phyloP scores from a whole-genome alignment of 1,140 invertebrate species.

The Mactra quadrangularis region DNA sequence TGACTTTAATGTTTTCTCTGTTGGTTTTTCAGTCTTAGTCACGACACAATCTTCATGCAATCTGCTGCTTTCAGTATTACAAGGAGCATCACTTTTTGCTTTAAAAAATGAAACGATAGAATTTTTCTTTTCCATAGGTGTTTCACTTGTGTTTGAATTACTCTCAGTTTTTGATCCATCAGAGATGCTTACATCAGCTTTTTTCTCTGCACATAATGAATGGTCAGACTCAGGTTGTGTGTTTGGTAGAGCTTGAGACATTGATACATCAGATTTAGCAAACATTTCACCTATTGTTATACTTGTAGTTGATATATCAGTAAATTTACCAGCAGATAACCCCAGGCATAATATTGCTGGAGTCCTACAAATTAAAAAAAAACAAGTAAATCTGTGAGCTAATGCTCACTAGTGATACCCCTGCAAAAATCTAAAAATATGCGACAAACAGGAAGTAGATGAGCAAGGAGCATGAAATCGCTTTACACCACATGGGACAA shows the following conservation, averaged over 20 bases:
- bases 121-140: background rate
- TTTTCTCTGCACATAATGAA: background rate
- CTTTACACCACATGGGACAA: too few species aligned
- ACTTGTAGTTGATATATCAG: conserved; percentile 85
- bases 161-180: background rate
- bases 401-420: too few species aligned
- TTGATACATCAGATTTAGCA: conserved; percentile 40
- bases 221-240: background rate
- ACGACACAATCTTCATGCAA: too few species aligned
- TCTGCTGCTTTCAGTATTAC: background rate
- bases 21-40: background rate
- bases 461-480: too few species aligned
- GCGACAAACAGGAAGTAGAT: too few species aligned
- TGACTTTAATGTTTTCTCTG: conserved; percentile 12
- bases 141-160: background rate
- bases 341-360: conserved; percentile 89
- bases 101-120: conserved; percentile 26
- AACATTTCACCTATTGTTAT: conserved; percentile 80
- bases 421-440: too few species aligned
- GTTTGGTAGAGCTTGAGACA: background rate
- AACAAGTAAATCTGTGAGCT: too few species aligned
- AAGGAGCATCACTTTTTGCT: background rate
- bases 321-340: conserved; percentile 92
- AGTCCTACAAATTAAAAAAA: too few species aligned
- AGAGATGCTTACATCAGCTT: background rate